Base-by-base conservation (phyloP, 2,888 invertebrate species). In the Leptarthrus brevirostris region DNA sequence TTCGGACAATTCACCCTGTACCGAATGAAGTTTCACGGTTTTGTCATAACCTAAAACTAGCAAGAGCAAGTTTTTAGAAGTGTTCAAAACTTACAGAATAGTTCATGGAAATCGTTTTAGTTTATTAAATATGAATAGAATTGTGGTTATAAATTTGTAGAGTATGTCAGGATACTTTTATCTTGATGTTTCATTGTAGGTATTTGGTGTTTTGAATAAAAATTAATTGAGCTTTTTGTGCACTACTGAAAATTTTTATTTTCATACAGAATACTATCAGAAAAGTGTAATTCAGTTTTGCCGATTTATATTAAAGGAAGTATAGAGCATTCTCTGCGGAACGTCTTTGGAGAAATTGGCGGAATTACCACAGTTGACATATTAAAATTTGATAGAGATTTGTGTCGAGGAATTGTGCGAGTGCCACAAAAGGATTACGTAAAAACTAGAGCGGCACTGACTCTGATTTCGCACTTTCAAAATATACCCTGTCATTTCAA, bases 281-380 rank as follows among this genome's bases (percentile, higher is more conserved):
- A 83, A 75, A 77, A 83, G 54, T 77, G 81, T 52, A 81, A 81
- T 14, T 82, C 86, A 73, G 79, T 88, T 74, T 86, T 87, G 44
- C 82, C 85, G 1, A 86, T 85, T 2, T 89, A 85, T 79, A 86
- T 90, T 74, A 89, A 89, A 79, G 87, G 88, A 58, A 87, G 89
- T 80, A 86, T 91, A 76, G 81, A 86, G 73, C 82, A 86, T 71
- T 86, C 88, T 3, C 78, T 90, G 74, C 84, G 82, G 66, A 82
- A 84, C 73, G 79, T 90, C 58, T 89, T 90, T 81, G 90, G 90
- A 3, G 88, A 88, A 82, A 86, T 87, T 78, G 88, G 88, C 64
- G 85, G 88, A 20, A 82, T 86, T 72, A 83, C 87, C 24, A 47
- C 26, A 1, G 81, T 91, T 24, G 89, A 91, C 76, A 79, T 91